Conservation (phyloP, 2,113 vertebrate species). For the Dermatemys mawii region DNA sequence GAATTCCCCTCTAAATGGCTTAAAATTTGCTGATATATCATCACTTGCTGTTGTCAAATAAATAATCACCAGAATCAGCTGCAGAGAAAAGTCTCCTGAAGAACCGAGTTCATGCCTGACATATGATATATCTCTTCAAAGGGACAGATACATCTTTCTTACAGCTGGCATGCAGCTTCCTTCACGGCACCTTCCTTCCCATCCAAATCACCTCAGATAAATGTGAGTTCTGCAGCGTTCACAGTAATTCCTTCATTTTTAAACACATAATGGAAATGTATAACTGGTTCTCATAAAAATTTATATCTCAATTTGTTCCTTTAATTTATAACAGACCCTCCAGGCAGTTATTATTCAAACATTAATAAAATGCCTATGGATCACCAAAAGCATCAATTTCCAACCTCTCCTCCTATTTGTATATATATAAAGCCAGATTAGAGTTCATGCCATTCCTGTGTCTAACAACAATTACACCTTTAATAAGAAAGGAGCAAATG, state of each 20-base stretch:
- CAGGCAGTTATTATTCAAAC: constrained; percentile 98
- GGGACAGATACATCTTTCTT: constrained; percentile 86
- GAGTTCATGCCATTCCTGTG: constrained; percentile 81
- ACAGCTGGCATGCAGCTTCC: constrained; percentile 58
- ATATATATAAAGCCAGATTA: constrained; percentile 89
- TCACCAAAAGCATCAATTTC: constrained; percentile 88
- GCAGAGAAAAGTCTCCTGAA: constrained; percentile 64
- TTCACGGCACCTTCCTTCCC: constrained; percentile 65
- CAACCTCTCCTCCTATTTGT: constrained; percentile 85
- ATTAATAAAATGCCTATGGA: constrained; percentile 97
- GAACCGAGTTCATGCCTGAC: constrained; percentile 80
- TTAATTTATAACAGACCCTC: constrained; percentile 96
- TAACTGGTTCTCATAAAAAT: constrained; percentile 97
- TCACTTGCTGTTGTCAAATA: constrained; percentile 76
- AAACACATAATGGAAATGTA: constrained; percentile 96
- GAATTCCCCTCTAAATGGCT: constrained; percentile 69
- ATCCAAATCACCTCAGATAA: constrained; percentile 83
- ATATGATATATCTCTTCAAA: constrained; percentile 83
- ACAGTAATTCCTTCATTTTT: constrained; percentile 94
- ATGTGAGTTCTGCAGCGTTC: constrained; percentile 77
- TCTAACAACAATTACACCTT: constrained; percentile 91
- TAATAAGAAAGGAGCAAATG: constrained; percentile 86
- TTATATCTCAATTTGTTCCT: constrained; percentile 92
- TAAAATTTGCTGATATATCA: constrained; percentile 70
- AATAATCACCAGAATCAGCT: constrained; percentile 77